These are phyloP conservation scores for Ectropis grisescens DNA, from an alignment of 1,140 invertebrate species.

Conservation along the genomic window DNA sequence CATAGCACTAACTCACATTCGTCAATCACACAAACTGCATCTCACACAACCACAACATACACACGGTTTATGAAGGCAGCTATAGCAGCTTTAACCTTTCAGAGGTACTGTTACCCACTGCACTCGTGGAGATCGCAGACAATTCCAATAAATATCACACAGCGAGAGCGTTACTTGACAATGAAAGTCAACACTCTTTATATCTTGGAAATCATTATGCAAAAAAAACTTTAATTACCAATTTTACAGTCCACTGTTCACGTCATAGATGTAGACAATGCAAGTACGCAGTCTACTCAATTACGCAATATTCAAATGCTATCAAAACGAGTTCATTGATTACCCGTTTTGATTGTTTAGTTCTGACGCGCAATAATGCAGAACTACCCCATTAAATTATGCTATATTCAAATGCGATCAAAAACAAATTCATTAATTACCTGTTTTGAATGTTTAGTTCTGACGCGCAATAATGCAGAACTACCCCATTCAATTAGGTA, in stretches of 20 bases:
- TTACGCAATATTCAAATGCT: constrained; percentile 8
- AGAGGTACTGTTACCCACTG: constrained; percentile 13
- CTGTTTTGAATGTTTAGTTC: no score
- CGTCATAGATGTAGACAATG: constrained; percentile 12
- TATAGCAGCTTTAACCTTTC: background rate
- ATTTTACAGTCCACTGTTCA: constrained; percentile 19
- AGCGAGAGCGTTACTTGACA: constrained; percentile 10
- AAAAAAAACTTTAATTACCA: constrained; percentile 7
- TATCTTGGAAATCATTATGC: constrained; percentile 7
- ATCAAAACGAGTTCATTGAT: constrained; percentile 4
- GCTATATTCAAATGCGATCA: constrained; percentile 4
- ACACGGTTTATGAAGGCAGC: no score
- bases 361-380: no score
- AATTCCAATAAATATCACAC: constrained; percentile 5
- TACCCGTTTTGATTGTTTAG: no score
- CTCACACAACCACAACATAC: no score
- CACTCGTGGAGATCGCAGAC: constrained; percentile 9
- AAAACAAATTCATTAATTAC: no score
- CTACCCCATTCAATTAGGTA: no score
- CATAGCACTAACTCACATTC: no score
- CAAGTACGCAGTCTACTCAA: constrained; percentile 6
- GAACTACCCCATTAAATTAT: no score
- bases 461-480: no score
- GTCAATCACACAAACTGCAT: no score
- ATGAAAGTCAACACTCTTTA: constrained; percentile 16